Evolutionary conservation across 1,140 invertebrate genomes (phyloP).

Genomic region (Drosophila orosa): DNA sequence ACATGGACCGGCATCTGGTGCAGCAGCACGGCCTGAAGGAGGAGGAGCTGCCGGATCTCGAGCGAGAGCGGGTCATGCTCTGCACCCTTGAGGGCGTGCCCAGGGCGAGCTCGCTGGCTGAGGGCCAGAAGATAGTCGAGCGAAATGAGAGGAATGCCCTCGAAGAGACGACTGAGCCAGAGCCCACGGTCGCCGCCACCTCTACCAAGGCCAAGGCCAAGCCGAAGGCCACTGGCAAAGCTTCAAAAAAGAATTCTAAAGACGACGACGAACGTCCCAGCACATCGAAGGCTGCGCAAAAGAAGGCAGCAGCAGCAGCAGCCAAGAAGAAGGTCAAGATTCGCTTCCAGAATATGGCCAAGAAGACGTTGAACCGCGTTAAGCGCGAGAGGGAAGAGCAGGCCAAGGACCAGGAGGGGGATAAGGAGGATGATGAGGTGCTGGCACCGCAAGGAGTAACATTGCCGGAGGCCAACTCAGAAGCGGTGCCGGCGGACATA

Average conservation of each 20-base stretch:
- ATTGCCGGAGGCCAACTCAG: not conserved
- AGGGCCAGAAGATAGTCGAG: not conserved
- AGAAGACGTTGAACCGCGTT: not conserved
- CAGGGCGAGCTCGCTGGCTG: not conserved
- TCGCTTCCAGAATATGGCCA: not conserved
- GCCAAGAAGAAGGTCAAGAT: slow-evolving; percentile 4
- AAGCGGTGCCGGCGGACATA: not conserved
- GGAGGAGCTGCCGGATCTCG: not conserved
- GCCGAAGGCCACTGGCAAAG: not conserved
- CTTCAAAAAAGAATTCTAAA: not conserved
- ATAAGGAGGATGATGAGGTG: not conserved
- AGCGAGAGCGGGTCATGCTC: slow-evolving; percentile 26
- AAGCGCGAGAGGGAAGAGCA: not conserved
- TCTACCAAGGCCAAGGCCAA: not conserved
- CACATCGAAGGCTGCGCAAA: not conserved
- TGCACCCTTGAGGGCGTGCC: slow-evolving; percentile 14
- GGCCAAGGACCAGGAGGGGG: not conserved
- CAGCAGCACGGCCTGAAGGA: slow-evolving; percentile 81
- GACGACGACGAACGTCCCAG: not conserved
- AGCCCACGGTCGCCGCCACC: not conserved
- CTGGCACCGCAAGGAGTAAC: not conserved
- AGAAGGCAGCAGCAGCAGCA: too few relatives aligned
- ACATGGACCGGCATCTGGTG: slow-evolving; percentile 85
- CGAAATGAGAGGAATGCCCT: not conserved
- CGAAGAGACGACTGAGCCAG: too few relatives aligned